Conservation (phyloP, 1,140 invertebrate genomes). For the Macrotrachela quadricornifera region DNA sequence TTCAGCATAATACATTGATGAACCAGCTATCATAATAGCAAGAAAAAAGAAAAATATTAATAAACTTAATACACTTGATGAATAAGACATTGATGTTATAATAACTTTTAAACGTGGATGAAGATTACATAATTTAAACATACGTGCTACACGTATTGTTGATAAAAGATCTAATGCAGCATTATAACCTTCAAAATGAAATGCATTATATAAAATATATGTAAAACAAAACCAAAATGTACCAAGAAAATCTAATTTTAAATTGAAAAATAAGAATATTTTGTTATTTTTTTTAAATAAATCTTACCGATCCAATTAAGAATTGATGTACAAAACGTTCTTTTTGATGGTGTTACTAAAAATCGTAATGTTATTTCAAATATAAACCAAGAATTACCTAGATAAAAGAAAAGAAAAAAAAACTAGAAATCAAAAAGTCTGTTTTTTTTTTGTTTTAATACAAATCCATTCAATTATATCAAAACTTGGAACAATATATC, state of each 20-base stretch:
- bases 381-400: too few relatives aligned
- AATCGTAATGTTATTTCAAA: too few relatives aligned
- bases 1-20: constrained; percentile 88
- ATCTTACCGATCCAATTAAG: constrained; percentile 26
- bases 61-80: constrained; percentile 33
- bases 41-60: constrained; percentile 83
- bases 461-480: too few relatives aligned
- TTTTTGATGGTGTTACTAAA: not conserved
- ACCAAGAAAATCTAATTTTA: not conserved
- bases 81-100: constrained; percentile 21
- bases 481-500: too few relatives aligned
- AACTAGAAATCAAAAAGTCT: too few relatives aligned
- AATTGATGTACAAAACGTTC: too few relatives aligned
- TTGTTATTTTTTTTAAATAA: too few relatives aligned
- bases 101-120: constrained; percentile 24
- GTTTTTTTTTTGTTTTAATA: too few relatives aligned
- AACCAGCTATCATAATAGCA: constrained; percentile 85
- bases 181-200: too few relatives aligned
- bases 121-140: constrained; percentile 20
- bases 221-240: not conserved
- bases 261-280: too few relatives aligned
- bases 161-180: constrained; percentile 13
- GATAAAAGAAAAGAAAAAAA: too few relatives aligned
- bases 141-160: constrained; percentile 19
- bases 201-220: too few relatives aligned